A percentile compares a stretch with the other conserved stretches of the same genome.
Conservation (phyloP, 2,113 vertebrate species). For the Melanotaenia duboulayi region DNA sequence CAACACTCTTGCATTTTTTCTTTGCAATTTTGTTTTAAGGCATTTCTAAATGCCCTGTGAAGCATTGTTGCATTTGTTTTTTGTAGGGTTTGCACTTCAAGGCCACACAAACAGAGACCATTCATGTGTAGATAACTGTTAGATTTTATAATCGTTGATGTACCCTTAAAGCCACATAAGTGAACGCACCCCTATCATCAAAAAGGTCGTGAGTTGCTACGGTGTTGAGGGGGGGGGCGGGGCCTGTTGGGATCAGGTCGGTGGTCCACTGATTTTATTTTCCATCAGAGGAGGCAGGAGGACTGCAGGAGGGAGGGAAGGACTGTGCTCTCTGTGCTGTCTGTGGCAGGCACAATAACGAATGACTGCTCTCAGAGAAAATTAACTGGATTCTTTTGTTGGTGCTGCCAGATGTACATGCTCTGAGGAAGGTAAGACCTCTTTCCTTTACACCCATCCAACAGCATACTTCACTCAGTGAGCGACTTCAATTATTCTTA, state of each 20-base stretch:
- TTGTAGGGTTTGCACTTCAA: too few species aligned
- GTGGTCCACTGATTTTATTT: slow-evolving; percentile 46
- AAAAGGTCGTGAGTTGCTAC: neutral
- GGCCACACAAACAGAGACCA: too few species aligned
- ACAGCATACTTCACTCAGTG: slow-evolving; percentile 19
- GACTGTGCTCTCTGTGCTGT: slow-evolving; percentile 13
- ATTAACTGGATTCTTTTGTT: slow-evolving; percentile 21
- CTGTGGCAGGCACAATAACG: slow-evolving; percentile 6
- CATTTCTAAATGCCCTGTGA: too few species aligned
- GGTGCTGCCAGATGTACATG: slow-evolving; percentile 1
- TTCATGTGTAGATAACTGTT: too few species aligned
- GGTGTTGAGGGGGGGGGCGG: slow-evolving; percentile 49
- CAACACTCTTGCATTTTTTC: too few species aligned
- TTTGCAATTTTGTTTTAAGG: too few species aligned
- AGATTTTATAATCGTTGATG: neutral
- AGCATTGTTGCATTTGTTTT: neutral
- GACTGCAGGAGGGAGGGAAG: slow-evolving; percentile 29
- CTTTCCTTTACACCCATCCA: neutral
- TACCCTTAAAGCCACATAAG: neutral
- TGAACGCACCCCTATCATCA: neutral
- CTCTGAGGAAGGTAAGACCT: slow-evolving; percentile 58
- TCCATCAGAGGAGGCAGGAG: slow-evolving; percentile 47
- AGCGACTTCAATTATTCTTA: slow-evolving; percentile 24
- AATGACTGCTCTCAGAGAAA: slow-evolving; percentile 23
- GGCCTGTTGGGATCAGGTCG: slow-evolving; percentile 48